Base-by-base conservation (phyloP, 2,797 vertebrate species). In the Spea hammondii region DNA sequence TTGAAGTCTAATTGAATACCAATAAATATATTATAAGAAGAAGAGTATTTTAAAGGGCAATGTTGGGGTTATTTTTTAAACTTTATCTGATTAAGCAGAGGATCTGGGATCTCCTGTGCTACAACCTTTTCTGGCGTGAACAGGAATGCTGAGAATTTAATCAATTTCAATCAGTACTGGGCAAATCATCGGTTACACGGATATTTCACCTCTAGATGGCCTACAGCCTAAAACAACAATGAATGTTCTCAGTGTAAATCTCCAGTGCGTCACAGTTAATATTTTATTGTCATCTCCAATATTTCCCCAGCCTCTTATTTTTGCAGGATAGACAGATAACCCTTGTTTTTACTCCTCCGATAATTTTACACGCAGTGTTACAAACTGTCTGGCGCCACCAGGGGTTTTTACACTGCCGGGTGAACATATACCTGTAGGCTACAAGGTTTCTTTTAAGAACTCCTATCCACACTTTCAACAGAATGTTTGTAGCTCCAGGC, bases 361-460 rank as follows among this genome's bases (percentile, higher is more conserved):
- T 5, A 55, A 85, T 83, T 71, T 83, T 69, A 59, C 5, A 51
- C 67, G 32, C 73, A 49, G n/a, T n/a, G 79, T 71, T 81, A 83
- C 80, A 84, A 86, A 76, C 74, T 69, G 85, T 90, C 90, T 93
- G 92, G 90, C 87, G 86, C 90, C 91, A 86, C 83, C 67, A 72
- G 85, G 85, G 59, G 65, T 85, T 87, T 88, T 91, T 87, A 88
- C 82, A 83, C 72, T 84, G 70, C 59, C 81, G 85, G 85, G 84
- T 84, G 82, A 89, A 82, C 79, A 84, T 84, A 88, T 86, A 85
- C 84, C 84, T 79, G 76, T 77, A 86, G 86, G 89, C 87, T 84
- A 82, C 85, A 84, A 85, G 85, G 83, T 90, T 90, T 91, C 86
- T 89, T 90, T 90, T 89, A 86, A 88, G 89, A 90, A 89, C 83